Conservation (phyloP, 2,888 invertebrate species). For the Graphium colonna region DNA sequence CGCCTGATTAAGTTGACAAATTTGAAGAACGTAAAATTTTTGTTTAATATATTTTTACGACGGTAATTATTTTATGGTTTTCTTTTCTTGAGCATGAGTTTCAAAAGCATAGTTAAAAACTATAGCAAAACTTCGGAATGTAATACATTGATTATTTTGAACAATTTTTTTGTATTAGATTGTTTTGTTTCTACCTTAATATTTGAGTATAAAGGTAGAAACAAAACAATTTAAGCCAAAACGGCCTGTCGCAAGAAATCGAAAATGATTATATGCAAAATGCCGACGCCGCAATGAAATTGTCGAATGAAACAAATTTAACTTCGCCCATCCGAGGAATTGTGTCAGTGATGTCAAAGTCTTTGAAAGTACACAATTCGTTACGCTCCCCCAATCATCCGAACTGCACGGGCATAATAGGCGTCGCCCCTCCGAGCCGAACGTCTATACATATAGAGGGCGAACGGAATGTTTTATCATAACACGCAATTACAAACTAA, state of each 20-base stretch:
- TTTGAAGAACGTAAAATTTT: too few species aligned
- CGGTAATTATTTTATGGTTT: too few species aligned
- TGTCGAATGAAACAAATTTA: neutral
- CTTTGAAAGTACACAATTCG: slow-evolving; percentile 11
- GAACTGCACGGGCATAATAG: slow-evolving; percentile 10
- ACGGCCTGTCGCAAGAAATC: neutral
- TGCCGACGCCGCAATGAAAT: neutral
- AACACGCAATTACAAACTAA: slow-evolving; percentile 8
- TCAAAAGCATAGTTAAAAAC: too few species aligned
- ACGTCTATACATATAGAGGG: neutral
- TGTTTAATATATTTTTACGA: too few species aligned
- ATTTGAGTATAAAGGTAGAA: too few species aligned
- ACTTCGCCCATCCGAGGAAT: slow-evolving; percentile 4
- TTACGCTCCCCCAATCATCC: slow-evolving; percentile 16
- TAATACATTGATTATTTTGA: too few species aligned
- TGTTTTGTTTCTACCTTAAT: too few species aligned
- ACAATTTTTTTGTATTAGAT: too few species aligned
- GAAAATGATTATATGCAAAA: neutral
- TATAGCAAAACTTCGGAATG: too few species aligned
- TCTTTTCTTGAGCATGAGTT: too few species aligned
- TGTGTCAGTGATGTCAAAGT: slow-evolving; percentile 9
- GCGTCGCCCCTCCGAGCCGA: slow-evolving; percentile 6
- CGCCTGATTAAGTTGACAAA: too few species aligned
- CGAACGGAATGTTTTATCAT: neutral
- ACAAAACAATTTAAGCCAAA: neutral